Conservation (phyloP, 2,113 vertebrate genomes). For the Tautogolabrus adspersus region DNA sequence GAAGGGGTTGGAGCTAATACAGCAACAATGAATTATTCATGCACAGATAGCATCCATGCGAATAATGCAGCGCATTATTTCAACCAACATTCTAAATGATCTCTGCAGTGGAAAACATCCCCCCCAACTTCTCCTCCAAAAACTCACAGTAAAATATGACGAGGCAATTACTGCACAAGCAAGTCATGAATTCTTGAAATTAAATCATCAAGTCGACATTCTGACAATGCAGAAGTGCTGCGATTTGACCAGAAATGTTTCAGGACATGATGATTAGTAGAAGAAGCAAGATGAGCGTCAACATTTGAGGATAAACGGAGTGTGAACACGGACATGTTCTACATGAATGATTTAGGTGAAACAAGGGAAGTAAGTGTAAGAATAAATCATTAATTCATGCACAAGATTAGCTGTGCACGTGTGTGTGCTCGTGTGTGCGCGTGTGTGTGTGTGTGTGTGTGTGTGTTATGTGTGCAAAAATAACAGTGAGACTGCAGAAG, state of each 20-base stretch:
- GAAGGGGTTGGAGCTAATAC: constrained; percentile 10
- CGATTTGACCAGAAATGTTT: neutral
- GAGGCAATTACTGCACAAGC: constrained; percentile 13
- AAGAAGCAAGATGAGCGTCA: neutral
- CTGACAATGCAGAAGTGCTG: neutral
- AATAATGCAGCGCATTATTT: constrained; percentile 55
- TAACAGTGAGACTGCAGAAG: neutral
- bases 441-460: too few relatives aligned
- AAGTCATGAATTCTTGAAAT: constrained; percentile 40
- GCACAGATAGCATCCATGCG: constrained; percentile 29
- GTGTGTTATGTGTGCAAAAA: neutral
- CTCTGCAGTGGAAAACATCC: constrained; percentile 8
- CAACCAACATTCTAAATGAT: constrained; percentile 46
- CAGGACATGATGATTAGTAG: neutral
- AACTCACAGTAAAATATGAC: constrained; percentile 22
- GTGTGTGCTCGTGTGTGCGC: constrained; percentile 1
- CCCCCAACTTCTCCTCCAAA: constrained; percentile 19
- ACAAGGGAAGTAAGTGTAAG: constrained; percentile 7
- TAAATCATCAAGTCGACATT: constrained; percentile 3
- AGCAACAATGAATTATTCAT: constrained; percentile 51
- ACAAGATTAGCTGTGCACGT: neutral
- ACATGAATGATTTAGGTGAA: constrained; percentile 21
- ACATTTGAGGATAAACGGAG: too few relatives aligned
- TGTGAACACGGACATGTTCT: neutral
- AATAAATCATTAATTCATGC: constrained; percentile 29